phyloP scores from a whole-genome alignment of 2,888 invertebrate genomes.

The Crossocerus cetratus region DNA sequence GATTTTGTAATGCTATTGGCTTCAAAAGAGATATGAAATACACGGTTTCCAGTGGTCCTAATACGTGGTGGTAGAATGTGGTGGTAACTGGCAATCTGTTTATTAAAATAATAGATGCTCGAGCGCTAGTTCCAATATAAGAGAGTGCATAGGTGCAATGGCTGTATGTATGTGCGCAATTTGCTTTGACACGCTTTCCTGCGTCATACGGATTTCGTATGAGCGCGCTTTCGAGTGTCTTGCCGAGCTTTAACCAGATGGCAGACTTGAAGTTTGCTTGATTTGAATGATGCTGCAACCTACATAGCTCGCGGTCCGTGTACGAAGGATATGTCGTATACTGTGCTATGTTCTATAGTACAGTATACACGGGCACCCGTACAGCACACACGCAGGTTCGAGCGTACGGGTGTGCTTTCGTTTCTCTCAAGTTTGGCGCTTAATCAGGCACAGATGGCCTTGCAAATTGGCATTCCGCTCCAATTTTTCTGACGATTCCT shows the following conservation, averaged over 20 bases:
- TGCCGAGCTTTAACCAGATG: conserved; percentile 25
- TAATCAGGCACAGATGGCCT: conserved; percentile 52
- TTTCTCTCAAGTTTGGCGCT: conserved; percentile 49
- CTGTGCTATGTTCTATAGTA: conserved; percentile 12
- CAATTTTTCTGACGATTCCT: conserved; percentile 21
- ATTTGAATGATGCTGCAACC: conserved; percentile 17
- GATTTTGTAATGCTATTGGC: conserved; percentile 15
- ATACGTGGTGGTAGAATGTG: conserved; percentile 13
- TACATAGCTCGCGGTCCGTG: conserved; percentile 28
- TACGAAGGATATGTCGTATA: conserved; percentile 22
- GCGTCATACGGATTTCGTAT: conserved; percentile 11
- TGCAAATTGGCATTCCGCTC: conserved; percentile 43
- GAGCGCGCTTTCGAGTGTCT: conserved; percentile 25
- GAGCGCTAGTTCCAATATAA: conserved; percentile 17
- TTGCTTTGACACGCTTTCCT: conserved; percentile 10
- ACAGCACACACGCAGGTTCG: neutral
- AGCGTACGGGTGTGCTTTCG: conserved; percentile 44
- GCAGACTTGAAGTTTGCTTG: conserved; percentile 6
- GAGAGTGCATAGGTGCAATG: conserved; percentile 23
- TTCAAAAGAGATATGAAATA: conserved; percentile 24
- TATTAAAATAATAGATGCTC: conserved; percentile 5
- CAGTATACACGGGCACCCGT: conserved; percentile 7
- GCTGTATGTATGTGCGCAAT: neutral
- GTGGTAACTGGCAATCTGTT: conserved; percentile 2
- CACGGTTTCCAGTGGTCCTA: neutral